Evolutionary conservation across 2,113 vertebrate genomes (phyloP), one percentile per base, ranked within the genome.

Genomic region (Illadopsis cleaveri): DNA sequence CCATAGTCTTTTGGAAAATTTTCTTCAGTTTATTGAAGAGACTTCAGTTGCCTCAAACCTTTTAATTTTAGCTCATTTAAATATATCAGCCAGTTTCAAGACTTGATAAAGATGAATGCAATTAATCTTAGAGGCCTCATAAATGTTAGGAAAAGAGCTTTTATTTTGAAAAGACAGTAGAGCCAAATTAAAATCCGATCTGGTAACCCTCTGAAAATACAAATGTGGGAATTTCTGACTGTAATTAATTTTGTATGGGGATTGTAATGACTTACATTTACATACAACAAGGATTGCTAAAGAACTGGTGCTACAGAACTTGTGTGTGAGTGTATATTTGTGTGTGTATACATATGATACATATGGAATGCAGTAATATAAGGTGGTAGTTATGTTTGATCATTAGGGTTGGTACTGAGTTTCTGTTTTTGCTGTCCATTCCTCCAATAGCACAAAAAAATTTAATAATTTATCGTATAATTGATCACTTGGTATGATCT

Each of bases 11-110:
- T 96, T 1, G 15, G 85, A 93, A 70, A 72, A 54, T 94, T 95
- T 95, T 80, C 51, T 84, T 80, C 82, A 56, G 44, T 87, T 93
- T 94, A 86, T 95, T 94, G 95, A 96, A 97, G 89, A 96, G 76
- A 97, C 92, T 97, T 97, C 96, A 91, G 91, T 96, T 94, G 96
- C 85, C 62, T 91, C 82, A 89, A 95, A 80, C 37, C 84, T 96
- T 97, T 97, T 96, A 80, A 97, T 96, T 97, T 97, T 75, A 91
- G 82, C 87, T 97, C 90, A 97, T 97, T 97, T 96, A 96, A 97
- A 97, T 97, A 96, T 92, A 97, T 97, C 89, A 96, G 64, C 80
- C 54, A 82, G 82, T 96, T 97, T 94, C 90, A 94, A 93, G 83
- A 79, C 96, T 58, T 93, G 90, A 95, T 96, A 96, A 97, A 96